A percentile compares a stretch with the other conserved stretches of the same genome.
These are phyloP conservation scores for Montipora capricornis DNA, from an alignment of 64 coral and sea anemone genomes.

Conservation along the genomic window DNA sequence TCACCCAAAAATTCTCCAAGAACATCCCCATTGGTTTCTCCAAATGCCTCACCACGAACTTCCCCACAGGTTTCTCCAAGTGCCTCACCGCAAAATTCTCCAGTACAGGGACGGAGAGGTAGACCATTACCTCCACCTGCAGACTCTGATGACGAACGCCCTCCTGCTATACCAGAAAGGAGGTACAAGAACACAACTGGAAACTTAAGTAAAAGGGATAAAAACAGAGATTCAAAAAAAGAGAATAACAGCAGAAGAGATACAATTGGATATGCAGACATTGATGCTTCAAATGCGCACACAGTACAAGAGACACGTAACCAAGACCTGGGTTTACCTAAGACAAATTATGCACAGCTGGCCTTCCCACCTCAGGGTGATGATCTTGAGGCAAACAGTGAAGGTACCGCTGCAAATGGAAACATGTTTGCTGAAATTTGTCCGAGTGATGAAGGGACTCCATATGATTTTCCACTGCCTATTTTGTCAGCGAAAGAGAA, in stretches of 20 bases:
- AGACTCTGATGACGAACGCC: conserved; percentile 76
- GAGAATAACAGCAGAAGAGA: conserved; percentile 41
- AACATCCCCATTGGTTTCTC: conserved; percentile 50
- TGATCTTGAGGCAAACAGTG: background rate
- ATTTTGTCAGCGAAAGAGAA: conserved; percentile 54
- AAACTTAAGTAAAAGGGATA: background rate
- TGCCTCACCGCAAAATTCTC: conserved; percentile 76
- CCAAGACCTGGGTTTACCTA: conserved; percentile 12
- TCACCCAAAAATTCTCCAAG: conserved; percentile 83
- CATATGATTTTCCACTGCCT: conserved; percentile 87
- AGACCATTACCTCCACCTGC: conserved; percentile 73
- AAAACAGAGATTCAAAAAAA: background rate
- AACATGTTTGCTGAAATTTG: conserved; percentile 43
- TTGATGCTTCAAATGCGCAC: conserved; percentile 29
- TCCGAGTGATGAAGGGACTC: conserved; percentile 46
- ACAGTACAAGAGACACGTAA: background rate
- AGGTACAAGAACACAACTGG: conserved; percentile 57
- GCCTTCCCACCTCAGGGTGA: conserved; percentile 60
- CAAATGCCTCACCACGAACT: conserved; percentile 62
- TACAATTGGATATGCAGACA: conserved; percentile 72
- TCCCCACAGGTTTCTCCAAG: conserved; percentile 75
- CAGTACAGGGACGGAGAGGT: conserved; percentile 57
- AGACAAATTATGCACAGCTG: conserved; percentile 84
- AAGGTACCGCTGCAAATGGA: background rate
- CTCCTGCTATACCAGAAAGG: conserved; percentile 88